phyloP scores from a whole-genome alignment of 2,113 vertebrate species.

The Odontesthes bonariensis region DNA sequence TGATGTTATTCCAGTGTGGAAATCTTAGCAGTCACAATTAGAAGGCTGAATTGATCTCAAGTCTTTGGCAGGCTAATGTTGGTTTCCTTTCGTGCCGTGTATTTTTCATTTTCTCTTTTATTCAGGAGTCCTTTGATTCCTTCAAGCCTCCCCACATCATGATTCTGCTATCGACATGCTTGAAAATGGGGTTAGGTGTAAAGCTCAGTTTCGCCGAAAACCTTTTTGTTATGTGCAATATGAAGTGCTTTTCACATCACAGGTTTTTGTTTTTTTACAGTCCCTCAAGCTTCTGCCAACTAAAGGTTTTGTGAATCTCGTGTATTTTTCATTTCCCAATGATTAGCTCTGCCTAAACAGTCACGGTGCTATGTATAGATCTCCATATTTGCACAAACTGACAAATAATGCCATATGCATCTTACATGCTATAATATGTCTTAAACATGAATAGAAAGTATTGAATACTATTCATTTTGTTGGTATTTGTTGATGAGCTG shows the following conservation, averaged over 20 bases:
- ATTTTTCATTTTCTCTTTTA: neutral
- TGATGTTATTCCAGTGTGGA: conserved; percentile 37
- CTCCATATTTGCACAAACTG: no score
- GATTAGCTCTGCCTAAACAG: no score
- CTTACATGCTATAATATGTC: no score
- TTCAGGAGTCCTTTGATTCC: neutral
- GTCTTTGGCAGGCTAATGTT: conserved; percentile 27
- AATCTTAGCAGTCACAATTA: neutral
- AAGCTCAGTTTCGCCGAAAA: neutral
- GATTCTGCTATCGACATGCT: neutral
- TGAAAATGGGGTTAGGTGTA: neutral
- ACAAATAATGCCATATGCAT: no score
- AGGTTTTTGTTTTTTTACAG: no score
- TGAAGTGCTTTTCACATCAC: neutral
- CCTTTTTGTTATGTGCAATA: neutral
- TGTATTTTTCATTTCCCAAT: no score
- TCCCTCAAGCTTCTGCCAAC: no score
- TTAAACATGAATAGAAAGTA: no score
- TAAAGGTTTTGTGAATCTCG: no score
- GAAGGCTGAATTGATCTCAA: neutral
- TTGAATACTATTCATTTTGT: no score
- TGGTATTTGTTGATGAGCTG: no score
- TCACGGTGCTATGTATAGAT: no score
- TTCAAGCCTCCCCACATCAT: neutral
- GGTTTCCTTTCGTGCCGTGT: conserved; percentile 1